These are phyloP conservation scores for Notolepis coatsorum DNA, from an alignment of 2,797 vertebrate genomes.

Conservation along the genomic window DNA sequence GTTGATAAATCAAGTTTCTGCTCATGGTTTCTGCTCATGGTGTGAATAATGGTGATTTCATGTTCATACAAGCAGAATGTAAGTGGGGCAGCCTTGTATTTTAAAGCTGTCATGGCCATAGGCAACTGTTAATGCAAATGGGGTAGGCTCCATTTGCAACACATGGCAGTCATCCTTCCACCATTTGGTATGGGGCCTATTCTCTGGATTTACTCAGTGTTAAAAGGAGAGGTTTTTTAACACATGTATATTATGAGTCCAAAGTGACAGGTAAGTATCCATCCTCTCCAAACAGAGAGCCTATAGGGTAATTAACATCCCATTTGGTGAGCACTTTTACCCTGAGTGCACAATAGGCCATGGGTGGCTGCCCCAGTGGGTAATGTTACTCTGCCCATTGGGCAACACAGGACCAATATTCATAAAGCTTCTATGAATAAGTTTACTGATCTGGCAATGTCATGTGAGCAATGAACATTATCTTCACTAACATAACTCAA, in stretches of 20 bases:
- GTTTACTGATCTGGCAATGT: no score
- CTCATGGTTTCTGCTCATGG: background rate
- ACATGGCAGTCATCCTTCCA: constrained; percentile 40
- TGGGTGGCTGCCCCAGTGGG: no score
- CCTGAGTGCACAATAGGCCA: no score
- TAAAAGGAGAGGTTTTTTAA: background rate
- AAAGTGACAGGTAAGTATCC: no score
- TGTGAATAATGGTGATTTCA: constrained; percentile 11
- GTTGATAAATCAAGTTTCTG: background rate
- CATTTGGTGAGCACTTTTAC: no score
- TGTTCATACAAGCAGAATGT: constrained; percentile 10
- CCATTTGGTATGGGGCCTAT: constrained; percentile 16
- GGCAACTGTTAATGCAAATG: constrained; percentile 57
- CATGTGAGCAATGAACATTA: no score
- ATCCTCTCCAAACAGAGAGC: no score
- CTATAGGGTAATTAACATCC: no score
- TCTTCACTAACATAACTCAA: no score
- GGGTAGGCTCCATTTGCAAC: constrained; percentile 53
- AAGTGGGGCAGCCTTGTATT: background rate
- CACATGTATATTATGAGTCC: constrained; percentile 28
- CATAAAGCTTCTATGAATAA: no score
- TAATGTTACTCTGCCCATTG: no score
- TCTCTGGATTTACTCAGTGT: constrained; percentile 26
- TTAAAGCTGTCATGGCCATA: background rate
- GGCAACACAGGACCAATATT: no score